phyloP scores from a whole-genome alignment of 2,797 vertebrate species.

The Sebastes dallii region DNA sequence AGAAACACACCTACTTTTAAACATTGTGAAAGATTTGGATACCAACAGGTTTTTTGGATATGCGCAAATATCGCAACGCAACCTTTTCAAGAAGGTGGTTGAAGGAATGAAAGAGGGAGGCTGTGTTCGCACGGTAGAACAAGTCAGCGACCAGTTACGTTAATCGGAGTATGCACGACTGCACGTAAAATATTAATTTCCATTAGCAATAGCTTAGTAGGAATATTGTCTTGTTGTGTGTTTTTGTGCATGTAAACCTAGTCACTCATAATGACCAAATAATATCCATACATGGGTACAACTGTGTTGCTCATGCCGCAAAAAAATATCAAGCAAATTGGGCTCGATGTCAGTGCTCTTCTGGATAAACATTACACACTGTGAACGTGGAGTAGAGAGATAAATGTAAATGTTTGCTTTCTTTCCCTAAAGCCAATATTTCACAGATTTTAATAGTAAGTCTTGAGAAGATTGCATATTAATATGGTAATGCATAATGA shows the following conservation, averaged over 20 bases:
- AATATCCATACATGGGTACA: not conserved
- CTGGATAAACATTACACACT: not conserved
- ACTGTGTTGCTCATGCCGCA: not conserved
- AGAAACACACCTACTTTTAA: too few species aligned
- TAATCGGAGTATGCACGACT: too few species aligned
- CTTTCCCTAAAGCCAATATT: not conserved
- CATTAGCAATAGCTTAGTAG: too few species aligned
- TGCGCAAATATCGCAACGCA: too few species aligned
- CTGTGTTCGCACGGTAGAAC: too few species aligned
- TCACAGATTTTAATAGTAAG: not conserved
- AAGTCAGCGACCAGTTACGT: not conserved
- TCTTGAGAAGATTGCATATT: constrained; percentile 15
- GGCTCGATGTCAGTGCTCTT: not conserved
- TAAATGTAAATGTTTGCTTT: not conserved
- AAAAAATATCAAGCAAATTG: not conserved
- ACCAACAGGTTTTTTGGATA: not conserved
- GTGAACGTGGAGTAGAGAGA: not conserved
- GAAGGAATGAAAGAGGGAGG: not conserved
- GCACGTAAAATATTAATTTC: too few species aligned
- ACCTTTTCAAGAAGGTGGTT: not conserved
- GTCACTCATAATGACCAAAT: not conserved
- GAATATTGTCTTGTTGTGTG: too few species aligned
- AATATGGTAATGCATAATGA: constrained; percentile 34
- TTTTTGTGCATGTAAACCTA: too few species aligned
- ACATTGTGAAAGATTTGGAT: too few species aligned